These are phyloP conservation scores for Hololepta plana DNA, from an alignment of 2,888 invertebrate genomes.

Conservation along the genomic window DNA sequence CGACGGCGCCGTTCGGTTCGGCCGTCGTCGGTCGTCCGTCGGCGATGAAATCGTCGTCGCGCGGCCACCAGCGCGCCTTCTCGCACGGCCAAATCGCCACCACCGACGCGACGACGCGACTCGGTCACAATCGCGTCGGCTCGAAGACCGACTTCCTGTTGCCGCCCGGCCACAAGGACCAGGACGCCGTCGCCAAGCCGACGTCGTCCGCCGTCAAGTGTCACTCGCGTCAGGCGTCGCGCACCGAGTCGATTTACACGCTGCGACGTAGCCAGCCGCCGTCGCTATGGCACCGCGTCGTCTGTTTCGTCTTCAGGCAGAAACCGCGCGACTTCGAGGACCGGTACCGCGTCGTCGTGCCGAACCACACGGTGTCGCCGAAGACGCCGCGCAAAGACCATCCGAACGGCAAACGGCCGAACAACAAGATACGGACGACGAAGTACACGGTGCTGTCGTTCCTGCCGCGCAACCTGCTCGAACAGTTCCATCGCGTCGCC, in stretches of 20 bases:
- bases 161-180: slow-evolving; percentile 73
- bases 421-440: slow-evolving; percentile 81
- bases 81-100: slow-evolving; percentile 76
- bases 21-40: slow-evolving; percentile 38
- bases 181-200: slow-evolving; percentile 41
- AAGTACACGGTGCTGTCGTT: slow-evolving; percentile 90
- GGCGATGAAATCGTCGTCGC: slow-evolving; percentile 47
- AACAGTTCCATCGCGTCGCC: slow-evolving; percentile 94
- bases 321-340: slow-evolving; percentile 39
- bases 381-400: slow-evolving; percentile 64
- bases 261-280: slow-evolving; percentile 56
- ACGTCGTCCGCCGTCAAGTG: slow-evolving; percentile 29
- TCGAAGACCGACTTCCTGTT: slow-evolving; percentile 80
- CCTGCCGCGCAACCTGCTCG: slow-evolving; percentile 87
- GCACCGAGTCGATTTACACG: slow-evolving; percentile 80
- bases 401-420: slow-evolving; percentile 64
- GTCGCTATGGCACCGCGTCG: slow-evolving; percentile 50
- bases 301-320: slow-evolving; percentile 40
- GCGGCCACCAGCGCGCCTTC: slow-evolving; percentile 65
- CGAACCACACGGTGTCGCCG: slow-evolving; percentile 70
- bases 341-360: slow-evolving; percentile 54
- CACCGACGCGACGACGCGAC: slow-evolving; percentile 24
- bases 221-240: slow-evolving; percentile 74
- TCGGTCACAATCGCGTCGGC: slow-evolving; percentile 63
- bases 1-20: no score